Evolutionary conservation across 2,113 vertebrate species (phyloP).

Genomic region (Pao palembangensis): DNA sequence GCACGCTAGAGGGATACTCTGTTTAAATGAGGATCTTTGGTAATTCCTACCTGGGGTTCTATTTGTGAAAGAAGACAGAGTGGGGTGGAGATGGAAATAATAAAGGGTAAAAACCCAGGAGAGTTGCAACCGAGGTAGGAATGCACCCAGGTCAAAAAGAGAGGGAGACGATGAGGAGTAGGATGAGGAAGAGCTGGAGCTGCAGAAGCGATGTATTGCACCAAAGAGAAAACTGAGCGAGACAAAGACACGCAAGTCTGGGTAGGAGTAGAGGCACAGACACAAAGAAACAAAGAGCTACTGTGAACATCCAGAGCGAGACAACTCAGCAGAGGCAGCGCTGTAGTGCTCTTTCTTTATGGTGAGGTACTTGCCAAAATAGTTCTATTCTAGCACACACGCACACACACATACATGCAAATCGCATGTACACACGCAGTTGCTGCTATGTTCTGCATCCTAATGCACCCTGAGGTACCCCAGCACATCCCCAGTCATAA

Average conservation of each 20-base stretch:
- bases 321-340: conserved; percentile 9
- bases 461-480: conserved; percentile 60
- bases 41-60: conserved; percentile 52
- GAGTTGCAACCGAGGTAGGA: conserved; percentile 37
- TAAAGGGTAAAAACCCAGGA: conserved; percentile 55
- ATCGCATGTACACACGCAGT: conserved; percentile 32
- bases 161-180: conserved; percentile 28
- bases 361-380: conserved; percentile 27
- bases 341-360: conserved; percentile 21
- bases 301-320: conserved; percentile 12
- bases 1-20: conserved; percentile 33
- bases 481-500: conserved; percentile 57
- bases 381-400: conserved; percentile 13
- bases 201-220: conserved; percentile 40
- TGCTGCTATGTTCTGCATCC: conserved; percentile 42
- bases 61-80: conserved; percentile 48
- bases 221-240: conserved; percentile 59
- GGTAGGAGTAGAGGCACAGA: conserved; percentile 39
- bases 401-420: conserved; percentile 4
- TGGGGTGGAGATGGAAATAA: conserved; percentile 46
- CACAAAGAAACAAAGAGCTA: conserved; percentile 67
- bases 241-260: conserved; percentile 52
- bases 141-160: conserved; percentile 52
- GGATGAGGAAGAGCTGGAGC: conserved; percentile 37
- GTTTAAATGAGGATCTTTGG: conserved; percentile 31